Percentiles rank a stretch among this genome's conserved stretches.
Evolutionary conservation across 2,113 vertebrate genomes (phyloP).

Genomic region (Stigmatopora argus): DNA sequence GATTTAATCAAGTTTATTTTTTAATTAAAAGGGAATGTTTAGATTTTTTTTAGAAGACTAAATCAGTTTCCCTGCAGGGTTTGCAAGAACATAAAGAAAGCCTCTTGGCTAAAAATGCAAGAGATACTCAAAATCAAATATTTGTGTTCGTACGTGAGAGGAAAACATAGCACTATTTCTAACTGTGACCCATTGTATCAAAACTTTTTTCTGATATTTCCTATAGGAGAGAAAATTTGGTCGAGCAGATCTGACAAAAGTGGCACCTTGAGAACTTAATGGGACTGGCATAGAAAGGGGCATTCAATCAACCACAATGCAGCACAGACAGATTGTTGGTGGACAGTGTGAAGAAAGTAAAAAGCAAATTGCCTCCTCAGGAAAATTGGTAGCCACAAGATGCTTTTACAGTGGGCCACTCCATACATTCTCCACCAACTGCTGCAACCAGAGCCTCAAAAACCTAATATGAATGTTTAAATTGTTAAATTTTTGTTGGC

Average conservation of each 20-base stretch:
- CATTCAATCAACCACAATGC: slow-evolving; percentile 38
- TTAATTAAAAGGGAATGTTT: not conserved
- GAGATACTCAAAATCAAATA: slow-evolving; percentile 38
- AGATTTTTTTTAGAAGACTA: slow-evolving; percentile 14
- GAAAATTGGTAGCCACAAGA: not conserved
- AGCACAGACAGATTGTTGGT: slow-evolving; percentile 23
- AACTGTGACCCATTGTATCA: slow-evolving; percentile 45
- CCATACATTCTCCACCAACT: not conserved
- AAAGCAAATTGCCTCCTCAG: not conserved
- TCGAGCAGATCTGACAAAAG: slow-evolving; percentile 39
- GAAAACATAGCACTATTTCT: slow-evolving; percentile 44
- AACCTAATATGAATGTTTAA: not conserved
- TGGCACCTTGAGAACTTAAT: slow-evolving; percentile 27
- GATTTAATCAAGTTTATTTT: not conserved
- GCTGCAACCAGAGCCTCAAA: not conserved
- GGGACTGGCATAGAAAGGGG: slow-evolving; percentile 29
- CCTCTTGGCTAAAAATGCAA: slow-evolving; percentile 26
- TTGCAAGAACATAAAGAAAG: slow-evolving; percentile 11
- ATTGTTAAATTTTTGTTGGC: not conserved
- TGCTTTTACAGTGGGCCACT: not conserved
- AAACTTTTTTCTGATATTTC: slow-evolving; percentile 25
- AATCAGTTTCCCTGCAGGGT: slow-evolving; percentile 15
- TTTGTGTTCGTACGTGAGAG: slow-evolving; percentile 28
- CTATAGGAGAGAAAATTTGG: slow-evolving; percentile 31
- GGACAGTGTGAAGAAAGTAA: slow-evolving; percentile 4